Conservation (phyloP, 2,888 invertebrate species). For the Ischnura elegans region DNA sequence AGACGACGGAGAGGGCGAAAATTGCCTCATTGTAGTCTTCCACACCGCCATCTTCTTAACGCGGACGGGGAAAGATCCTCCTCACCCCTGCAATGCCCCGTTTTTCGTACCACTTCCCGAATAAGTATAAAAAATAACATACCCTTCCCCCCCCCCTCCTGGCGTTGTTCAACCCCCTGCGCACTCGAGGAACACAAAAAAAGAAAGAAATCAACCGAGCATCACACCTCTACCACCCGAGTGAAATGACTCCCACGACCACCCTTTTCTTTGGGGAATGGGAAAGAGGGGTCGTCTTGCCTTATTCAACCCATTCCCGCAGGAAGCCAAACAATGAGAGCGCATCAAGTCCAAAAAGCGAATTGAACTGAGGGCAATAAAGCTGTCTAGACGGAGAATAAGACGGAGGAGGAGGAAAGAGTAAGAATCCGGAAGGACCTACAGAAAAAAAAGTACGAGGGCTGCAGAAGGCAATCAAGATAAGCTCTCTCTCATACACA, state of each 20-base stretch:
- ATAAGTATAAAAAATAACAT: not conserved
- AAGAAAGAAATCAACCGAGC: not conserved
- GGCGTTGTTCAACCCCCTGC: not conserved
- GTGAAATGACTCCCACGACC: not conserved
- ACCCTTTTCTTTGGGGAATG: not conserved
- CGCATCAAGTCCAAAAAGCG: slow-evolving; percentile 63
- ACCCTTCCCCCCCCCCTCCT: not conserved
- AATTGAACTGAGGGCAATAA: slow-evolving; percentile 60
- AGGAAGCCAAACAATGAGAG: slow-evolving; percentile 61
- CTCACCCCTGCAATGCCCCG: not conserved
- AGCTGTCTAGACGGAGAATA: slow-evolving; percentile 56
- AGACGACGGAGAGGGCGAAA: not conserved
- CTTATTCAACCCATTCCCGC: slow-evolving; percentile 51
- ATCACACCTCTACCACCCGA: not conserved
- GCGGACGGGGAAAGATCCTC: not conserved
- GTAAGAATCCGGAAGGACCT: not conserved
- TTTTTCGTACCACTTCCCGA: slow-evolving; percentile 27
- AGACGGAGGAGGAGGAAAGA: not conserved
- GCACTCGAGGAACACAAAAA: too few species aligned
- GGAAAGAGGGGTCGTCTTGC: not conserved
- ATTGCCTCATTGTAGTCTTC: slow-evolving; percentile 53
- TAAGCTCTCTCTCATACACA: too few species aligned
- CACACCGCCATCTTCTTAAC: not conserved
- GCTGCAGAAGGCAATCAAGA: slow-evolving; percentile 36
- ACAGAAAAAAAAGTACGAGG: not conserved